These are phyloP conservation scores for Spilosoma lubricipeda DNA, from an alignment of 2,888 invertebrate species.

Conservation along the genomic window DNA sequence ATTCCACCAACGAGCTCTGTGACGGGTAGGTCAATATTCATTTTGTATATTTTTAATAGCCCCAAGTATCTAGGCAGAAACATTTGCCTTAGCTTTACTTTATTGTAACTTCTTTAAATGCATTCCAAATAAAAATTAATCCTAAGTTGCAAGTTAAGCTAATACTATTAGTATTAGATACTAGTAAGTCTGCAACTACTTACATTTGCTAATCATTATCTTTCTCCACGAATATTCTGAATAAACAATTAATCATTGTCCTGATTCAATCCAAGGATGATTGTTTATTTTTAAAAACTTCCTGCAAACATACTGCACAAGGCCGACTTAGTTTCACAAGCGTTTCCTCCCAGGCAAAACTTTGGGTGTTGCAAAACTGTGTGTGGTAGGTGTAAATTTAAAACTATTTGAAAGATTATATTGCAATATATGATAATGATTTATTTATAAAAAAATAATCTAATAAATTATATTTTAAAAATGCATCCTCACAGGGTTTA, in stretches of 20 bases:
- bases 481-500: neutral
- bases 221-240: neutral
- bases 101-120: neutral
- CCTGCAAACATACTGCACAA: no score
- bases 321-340: no score
- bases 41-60: neutral
- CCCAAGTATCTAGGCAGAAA: neutral
- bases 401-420: no score
- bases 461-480: neutral
- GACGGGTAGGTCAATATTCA: neutral
- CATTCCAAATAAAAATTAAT: neutral
- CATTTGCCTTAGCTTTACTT: neutral
- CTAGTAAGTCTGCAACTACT: neutral
- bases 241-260: neutral
- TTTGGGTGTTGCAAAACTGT: no score
- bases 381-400: no score
- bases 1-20: no score
- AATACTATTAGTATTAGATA: neutral
- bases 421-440: no score
- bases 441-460: neutral
- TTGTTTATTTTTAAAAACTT: neutral
- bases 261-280: neutral
- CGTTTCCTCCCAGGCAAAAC: no score
- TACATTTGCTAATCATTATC: neutral
- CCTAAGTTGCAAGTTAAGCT: neutral